Conservation (phyloP, 2,797 vertebrate species). For the Microcaecilia unicolor region DNA sequence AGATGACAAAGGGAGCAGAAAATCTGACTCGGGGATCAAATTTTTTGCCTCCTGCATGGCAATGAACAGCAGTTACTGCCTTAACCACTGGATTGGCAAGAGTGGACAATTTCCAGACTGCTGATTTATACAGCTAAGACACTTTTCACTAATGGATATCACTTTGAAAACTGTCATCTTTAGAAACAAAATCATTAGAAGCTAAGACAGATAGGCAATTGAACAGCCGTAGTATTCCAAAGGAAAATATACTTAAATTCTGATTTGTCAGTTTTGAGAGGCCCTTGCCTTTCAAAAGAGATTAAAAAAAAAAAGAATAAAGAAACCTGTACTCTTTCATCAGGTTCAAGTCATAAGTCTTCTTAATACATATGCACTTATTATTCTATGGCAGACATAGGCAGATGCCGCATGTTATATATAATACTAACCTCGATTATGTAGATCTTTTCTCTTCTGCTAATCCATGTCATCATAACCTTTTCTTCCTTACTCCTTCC, state of each 20-base stretch:
- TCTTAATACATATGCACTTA: neutral
- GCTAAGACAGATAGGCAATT: too few species aligned
- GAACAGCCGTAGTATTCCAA: neutral
- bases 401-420: neutral
- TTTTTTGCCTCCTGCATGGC: too few species aligned
- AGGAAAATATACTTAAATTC: neutral
- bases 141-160: too few species aligned
- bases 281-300: neutral
- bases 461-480: neutral
- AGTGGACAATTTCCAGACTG: too few species aligned
- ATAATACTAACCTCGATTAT: fast-evolving
- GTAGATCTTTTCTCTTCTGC: neutral
- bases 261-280: neutral
- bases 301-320: neutral
- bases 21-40: too few species aligned
- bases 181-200: too few species aligned
- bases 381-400: neutral
- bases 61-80: too few species aligned
- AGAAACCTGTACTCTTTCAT: neutral
- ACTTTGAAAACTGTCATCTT: too few species aligned
- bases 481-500: conserved; percentile 1
- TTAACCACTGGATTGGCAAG: too few species aligned
- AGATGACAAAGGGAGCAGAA: too few species aligned
- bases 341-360: neutral
- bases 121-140: too few species aligned